phyloP scores from a whole-genome alignment of 2,797 vertebrate species.

The Betta splendens region DNA sequence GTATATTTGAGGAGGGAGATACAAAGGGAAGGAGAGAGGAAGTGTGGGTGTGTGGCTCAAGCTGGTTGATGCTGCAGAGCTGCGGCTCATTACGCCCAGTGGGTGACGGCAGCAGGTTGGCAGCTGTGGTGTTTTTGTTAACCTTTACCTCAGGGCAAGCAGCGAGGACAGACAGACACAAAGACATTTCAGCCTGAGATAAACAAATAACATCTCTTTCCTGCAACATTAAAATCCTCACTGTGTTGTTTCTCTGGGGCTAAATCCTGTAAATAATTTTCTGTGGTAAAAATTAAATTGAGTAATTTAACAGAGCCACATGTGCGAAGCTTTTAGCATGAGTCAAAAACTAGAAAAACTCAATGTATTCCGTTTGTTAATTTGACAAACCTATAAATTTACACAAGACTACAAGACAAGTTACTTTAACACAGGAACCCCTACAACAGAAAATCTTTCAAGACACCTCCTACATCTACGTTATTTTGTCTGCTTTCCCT shows the following conservation, averaged over 20 bases:
- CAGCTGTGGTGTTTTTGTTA: slow-evolving; percentile 76
- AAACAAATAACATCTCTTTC: slow-evolving; percentile 38
- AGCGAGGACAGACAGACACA: slow-evolving; percentile 37
- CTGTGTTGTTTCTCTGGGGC: slow-evolving; percentile 5
- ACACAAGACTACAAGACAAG: too few relatives aligned
- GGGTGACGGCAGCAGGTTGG: slow-evolving; percentile 71
- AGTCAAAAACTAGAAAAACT: slow-evolving; percentile 19
- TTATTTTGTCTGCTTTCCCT: neutral
- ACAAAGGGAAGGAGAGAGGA: slow-evolving; percentile 1
- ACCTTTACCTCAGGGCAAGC: slow-evolving; percentile 73
- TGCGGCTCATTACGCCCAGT: slow-evolving; percentile 71
- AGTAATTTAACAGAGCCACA: slow-evolving; percentile 5
- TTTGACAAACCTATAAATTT: slow-evolving; percentile 15
- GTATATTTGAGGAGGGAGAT: neutral
- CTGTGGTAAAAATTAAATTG: slow-evolving; percentile 16
- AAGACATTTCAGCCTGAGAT: slow-evolving; percentile 38
- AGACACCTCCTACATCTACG: neutral
- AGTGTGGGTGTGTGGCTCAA: slow-evolving; percentile 23
- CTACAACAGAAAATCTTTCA: slow-evolving; percentile 5
- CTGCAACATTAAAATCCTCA: slow-evolving; percentile 9
- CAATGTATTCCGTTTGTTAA: slow-evolving; percentile 17
- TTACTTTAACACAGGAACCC: neutral
- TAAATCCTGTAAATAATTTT: slow-evolving; percentile 35
- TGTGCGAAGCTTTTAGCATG: slow-evolving; percentile 10
- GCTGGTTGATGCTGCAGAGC: slow-evolving; percentile 52